phyloP scores from a whole-genome alignment of 2,888 invertebrate genomes.

The Maniola hyperantus region DNA sequence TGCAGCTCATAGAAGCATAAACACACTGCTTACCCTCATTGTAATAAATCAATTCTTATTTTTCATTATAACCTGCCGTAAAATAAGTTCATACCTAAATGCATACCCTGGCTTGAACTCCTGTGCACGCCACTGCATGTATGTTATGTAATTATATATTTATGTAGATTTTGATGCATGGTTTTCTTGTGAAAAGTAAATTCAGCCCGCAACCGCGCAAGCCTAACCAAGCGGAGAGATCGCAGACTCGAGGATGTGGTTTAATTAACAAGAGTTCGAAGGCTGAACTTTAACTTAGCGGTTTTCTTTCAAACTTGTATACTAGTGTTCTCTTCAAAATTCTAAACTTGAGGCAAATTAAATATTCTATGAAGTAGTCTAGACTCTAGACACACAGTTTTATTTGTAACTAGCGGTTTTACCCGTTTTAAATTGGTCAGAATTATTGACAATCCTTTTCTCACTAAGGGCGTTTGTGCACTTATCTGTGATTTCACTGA shows the following conservation, averaged over 20 bases:
- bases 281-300: not conserved
- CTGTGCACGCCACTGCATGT: too few relatives aligned
- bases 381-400: not conserved
- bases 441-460: too few relatives aligned
- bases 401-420: not conserved
- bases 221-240: conserved; percentile 43
- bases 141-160: too few relatives aligned
- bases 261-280: conserved; percentile 19
- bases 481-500: too few relatives aligned
- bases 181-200: conserved; percentile 38
- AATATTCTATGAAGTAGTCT: not conserved
- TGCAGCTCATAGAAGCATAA: too few relatives aligned
- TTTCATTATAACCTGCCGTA: too few relatives aligned
- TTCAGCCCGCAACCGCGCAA: conserved; percentile 40
- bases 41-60: too few relatives aligned
- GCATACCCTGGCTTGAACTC: too few relatives aligned
- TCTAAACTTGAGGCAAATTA: not conserved
- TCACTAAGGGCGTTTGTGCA: too few relatives aligned
- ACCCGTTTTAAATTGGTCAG: not conserved
- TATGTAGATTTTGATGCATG: too few relatives aligned
- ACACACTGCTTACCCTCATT: too few relatives aligned
- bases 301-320: conserved; percentile 2
- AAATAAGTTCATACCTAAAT: too few relatives aligned
- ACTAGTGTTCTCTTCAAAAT: not conserved
- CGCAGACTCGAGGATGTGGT: conserved; percentile 28